A percentile compares a stretch with the other conserved stretches of the same genome.
Conservation (phyloP, 2,888 invertebrate species). For the Agonopterix alstromeriana region DNA sequence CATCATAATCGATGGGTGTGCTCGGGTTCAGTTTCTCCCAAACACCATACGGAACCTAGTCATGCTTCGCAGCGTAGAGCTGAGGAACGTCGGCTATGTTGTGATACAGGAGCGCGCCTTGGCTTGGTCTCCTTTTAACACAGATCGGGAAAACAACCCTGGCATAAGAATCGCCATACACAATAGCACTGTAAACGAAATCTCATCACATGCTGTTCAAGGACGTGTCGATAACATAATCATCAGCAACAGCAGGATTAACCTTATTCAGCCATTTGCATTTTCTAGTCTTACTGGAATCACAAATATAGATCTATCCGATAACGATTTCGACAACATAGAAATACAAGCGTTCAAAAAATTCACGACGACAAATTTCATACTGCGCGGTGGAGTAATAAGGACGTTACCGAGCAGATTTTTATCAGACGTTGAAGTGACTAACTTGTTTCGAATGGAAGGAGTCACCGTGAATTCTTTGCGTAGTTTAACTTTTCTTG, state of each 20-base stretch:
- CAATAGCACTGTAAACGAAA: constrained; percentile 69
- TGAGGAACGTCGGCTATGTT: constrained; percentile 79
- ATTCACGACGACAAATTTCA: constrained; percentile 81
- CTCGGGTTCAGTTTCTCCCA: constrained; percentile 73
- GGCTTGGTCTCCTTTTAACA: constrained; percentile 75
- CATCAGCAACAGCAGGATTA: constrained; percentile 79
- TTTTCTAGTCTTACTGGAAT: constrained; percentile 83
- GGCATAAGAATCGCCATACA: constrained; percentile 68
- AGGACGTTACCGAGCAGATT: constrained; percentile 81
- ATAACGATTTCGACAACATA: constrained; percentile 77
- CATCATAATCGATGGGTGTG: constrained; percentile 82
- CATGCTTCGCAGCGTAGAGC: constrained; percentile 78
- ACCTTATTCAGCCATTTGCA: constrained; percentile 81
- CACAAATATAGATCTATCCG: constrained; percentile 78
- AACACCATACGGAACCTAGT: constrained; percentile 78
- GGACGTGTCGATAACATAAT: constrained; percentile 83
- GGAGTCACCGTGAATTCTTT: constrained; percentile 80
- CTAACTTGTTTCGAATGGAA: constrained; percentile 79
- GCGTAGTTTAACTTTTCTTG: constrained; percentile 82
- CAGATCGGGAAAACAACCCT: constrained; percentile 81
- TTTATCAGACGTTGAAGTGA: constrained; percentile 84
- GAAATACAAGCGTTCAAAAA: constrained; percentile 87
- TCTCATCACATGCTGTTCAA: constrained; percentile 80
- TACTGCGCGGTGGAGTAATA: constrained; percentile 79
- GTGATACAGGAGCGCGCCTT: constrained; percentile 79